These are phyloP conservation scores for Hemiscyllium ocellatum DNA, from an alignment of 2,113 vertebrate genomes.

Conservation along the genomic window DNA sequence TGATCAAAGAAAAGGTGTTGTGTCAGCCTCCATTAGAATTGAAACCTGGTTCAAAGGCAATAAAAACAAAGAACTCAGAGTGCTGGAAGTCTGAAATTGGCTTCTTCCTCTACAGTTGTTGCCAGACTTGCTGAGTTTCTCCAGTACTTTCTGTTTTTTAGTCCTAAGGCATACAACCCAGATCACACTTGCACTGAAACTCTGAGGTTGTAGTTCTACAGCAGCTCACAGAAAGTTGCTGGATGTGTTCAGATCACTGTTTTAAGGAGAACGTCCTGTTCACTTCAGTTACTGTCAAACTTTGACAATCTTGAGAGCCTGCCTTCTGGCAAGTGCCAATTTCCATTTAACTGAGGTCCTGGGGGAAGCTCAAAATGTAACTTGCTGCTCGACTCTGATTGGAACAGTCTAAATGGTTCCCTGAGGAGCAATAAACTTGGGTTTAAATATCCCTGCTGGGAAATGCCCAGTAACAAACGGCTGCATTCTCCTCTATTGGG, in stretches of 20 bases:
- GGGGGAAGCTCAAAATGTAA: neutral
- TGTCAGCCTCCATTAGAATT: neutral
- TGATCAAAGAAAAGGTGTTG: neutral
- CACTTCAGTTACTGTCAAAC: neutral
- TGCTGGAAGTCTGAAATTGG: no score
- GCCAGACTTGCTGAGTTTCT: no score
- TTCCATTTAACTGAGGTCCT: neutral
- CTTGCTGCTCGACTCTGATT: neutral
- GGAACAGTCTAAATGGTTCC: neutral
- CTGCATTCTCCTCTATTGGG: neutral
- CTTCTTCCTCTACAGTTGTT: no score
- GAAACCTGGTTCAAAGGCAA: neutral
- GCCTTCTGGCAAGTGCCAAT: neutral
- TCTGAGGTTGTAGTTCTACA: neutral
- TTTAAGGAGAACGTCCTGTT: neutral
- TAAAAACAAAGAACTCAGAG: no score
- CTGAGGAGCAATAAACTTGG: neutral
- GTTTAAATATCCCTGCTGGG: neutral
- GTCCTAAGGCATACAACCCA: neutral
- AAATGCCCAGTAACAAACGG: neutral
- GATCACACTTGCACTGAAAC: neutral
- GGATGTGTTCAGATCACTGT: neutral
- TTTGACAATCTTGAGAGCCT: neutral
- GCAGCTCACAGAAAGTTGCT: neutral
- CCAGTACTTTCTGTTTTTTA: no score